Conservation (phyloP, 2,113 vertebrate species). For the Guaruba guarouba region DNA sequence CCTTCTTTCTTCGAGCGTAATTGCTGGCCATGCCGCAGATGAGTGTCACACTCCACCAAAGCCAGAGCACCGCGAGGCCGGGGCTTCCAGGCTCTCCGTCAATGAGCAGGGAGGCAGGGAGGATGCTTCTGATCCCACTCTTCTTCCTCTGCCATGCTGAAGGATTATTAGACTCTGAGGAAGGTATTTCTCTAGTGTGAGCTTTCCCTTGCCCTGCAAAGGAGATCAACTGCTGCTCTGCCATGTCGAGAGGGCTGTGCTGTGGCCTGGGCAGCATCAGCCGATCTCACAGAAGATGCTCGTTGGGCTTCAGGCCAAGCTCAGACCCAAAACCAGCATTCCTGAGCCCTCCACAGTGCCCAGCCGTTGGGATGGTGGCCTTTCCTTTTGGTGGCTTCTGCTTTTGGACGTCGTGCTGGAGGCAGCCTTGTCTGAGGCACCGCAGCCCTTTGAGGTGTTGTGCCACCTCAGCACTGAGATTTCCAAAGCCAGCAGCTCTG, state of each 20-base stretch:
- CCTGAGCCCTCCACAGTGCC: not conserved
- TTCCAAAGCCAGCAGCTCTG: rapidly evolving
- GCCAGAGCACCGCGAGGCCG: not conserved
- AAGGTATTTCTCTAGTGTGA: not conserved
- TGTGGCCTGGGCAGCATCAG: rapidly evolving
- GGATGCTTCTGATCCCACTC: conserved; percentile 32
- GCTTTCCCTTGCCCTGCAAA: not conserved
- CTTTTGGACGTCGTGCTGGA: rapidly evolving
- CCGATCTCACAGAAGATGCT: rapidly evolving
- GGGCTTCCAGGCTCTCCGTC: not conserved
- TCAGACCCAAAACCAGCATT: not conserved
- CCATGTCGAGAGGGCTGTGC: not conserved
- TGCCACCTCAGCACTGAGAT: rapidly evolving
- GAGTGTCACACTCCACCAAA: conserved; percentile 19
- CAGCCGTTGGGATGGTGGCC: rapidly evolving
- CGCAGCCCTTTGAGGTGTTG: not conserved
- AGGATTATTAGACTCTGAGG: not conserved
- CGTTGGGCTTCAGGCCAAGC: not conserved
- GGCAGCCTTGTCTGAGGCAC: not conserved
- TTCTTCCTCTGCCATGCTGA: not conserved
- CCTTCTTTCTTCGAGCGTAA: conserved; percentile 1
- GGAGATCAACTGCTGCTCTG: not conserved
- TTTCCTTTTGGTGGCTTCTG: not conserved
- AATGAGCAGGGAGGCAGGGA: conserved; percentile 23
- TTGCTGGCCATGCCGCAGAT: not conserved